Evolutionary conservation across 2,888 invertebrate genomes (phyloP).

Genomic region (Scotopteryx bipunctaria): DNA sequence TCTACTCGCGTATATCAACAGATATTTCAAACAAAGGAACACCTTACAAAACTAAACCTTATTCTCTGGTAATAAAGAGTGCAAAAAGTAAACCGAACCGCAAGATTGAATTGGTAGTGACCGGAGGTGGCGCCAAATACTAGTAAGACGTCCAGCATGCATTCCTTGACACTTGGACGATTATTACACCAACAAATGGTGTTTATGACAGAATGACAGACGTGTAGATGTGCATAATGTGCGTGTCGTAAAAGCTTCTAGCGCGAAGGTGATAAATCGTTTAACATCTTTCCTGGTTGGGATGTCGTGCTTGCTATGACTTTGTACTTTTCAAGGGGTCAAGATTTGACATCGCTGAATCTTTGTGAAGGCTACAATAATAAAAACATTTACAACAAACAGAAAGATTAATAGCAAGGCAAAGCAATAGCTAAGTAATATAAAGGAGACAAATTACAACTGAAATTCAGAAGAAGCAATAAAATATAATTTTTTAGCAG

Average conservation of each 20-base stretch:
- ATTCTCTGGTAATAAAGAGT: slow-evolving; percentile 21
- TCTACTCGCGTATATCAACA: slow-evolving; percentile 59
- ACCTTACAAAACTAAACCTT: slow-evolving; percentile 24
- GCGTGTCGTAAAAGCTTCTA: slow-evolving; percentile 26
- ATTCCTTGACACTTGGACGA: slow-evolving; percentile 50
- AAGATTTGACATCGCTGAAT: neutral
- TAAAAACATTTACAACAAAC: too few species aligned
- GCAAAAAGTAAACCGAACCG: slow-evolving; percentile 4
- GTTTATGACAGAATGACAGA: slow-evolving; percentile 46
- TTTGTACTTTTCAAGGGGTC: neutral
- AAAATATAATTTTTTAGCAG: too few species aligned
- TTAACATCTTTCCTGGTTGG: slow-evolving; percentile 26
- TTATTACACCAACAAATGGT: slow-evolving; percentile 49
- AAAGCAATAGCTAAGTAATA: too few species aligned
- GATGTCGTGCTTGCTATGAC: neutral
- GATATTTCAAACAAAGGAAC: slow-evolving; percentile 32
- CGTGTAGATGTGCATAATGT: slow-evolving; percentile 36
- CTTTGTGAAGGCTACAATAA: too few species aligned
- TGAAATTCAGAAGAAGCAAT: too few species aligned
- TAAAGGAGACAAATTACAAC: too few species aligned
- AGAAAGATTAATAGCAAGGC: too few species aligned
- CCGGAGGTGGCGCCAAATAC: slow-evolving; percentile 66
- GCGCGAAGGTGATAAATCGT: slow-evolving; percentile 34
- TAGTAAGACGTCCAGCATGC: slow-evolving; percentile 54
- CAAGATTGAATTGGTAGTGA: slow-evolving; percentile 45